Evolutionary conservation across 2,797 vertebrate genomes (phyloP), one percentile per base, ranked within the genome.

Genomic region (Gallinago stenura): DNA sequence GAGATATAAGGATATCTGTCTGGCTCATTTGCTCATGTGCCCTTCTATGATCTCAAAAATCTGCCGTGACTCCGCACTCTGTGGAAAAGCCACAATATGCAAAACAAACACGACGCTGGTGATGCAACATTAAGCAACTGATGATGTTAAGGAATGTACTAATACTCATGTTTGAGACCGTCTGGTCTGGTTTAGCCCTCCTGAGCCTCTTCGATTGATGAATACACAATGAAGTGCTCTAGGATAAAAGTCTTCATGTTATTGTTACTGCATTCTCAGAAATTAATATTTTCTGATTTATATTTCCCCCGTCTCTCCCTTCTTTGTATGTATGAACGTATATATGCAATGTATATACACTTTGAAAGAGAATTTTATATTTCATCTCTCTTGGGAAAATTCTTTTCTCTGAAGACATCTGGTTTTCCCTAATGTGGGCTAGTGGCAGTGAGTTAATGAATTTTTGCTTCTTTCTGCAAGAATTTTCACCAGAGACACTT

Each of bases 81-180:
- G 77, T 90, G 81, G 71, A 87, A 77, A 92, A 90, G 50, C 75
- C 43, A 7, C 83, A 73, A 90, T 68, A 81, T 65, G 56, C 87
- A 94, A 87, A 90, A 65, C 88, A 97, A 97, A 95, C 89, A 79
- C 60, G 86, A 90, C 95, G 60, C 88, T 92, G 83, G 92, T 0
- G 0, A 94, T 71, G 95, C 93, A 96, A 96, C 94, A 95, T 97
- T 96, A 97, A 76, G 94, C 71, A 0, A 87, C 95, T 91, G 93
- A 95, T 97, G 93, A 94, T 91, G 91, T 95, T 97, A 92, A 92
- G 79, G 92, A 84, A 90, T 82, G 86, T 83, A 84, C 92, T 90
- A 53, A 91, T 93, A 93, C 57, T 90, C 15, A 1, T 51, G 65
- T 89, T 84, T 82, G 87, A 58, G 83, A 65, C 66, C 2, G 70